Evolutionary conservation across 2,888 invertebrate genomes (phyloP), one percentile per base, ranked within the genome.

Genomic region (Boloria euphrosyne): DNA sequence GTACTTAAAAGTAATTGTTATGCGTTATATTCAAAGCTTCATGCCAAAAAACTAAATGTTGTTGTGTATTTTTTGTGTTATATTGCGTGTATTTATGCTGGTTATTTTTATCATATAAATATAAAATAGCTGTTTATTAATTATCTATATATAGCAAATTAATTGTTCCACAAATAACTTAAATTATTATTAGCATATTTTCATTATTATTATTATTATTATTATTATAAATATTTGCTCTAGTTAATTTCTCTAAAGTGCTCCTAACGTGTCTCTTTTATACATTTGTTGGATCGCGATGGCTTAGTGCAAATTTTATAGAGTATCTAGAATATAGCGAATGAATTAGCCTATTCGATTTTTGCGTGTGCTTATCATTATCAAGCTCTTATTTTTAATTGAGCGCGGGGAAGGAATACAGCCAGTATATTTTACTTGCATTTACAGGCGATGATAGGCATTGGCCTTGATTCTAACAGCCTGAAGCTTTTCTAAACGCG

Each of bases 401-500:
- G 54, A 71, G 55, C 70, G 67, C 67, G 65, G 71, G 72, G 63
- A 67, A 59, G 67, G 69, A 65, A 80, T 70, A 77, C 80, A 88
- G 87, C 85, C 82, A 83, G 78, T 54, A 67, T 64, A 68, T 65
- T 62, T 73, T 63, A 69, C 67, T 73, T 71, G 80, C 81, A 76
- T 72, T 82, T 81, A 79, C 85, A 83, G 82, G 81, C 80, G 74
- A 78, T 81, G 75, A 75, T 58, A 63, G 71, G 72, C 67, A 62
- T 71, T 62, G 66, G 64, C 61, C 75, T 80, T 70, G 22, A 66
- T 74, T 69, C 68, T 65, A 64, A 75, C 81, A 84, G 85, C 84
- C 78, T 78, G 80, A 89, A 90, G 89, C 89, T 70, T 79, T 73
- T 79, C 80, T 84, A 81, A 73, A 74, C 79, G 79, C 80, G 80